Conservation (phyloP, 2,797 vertebrate species). For the Tangara arthus region DNA sequence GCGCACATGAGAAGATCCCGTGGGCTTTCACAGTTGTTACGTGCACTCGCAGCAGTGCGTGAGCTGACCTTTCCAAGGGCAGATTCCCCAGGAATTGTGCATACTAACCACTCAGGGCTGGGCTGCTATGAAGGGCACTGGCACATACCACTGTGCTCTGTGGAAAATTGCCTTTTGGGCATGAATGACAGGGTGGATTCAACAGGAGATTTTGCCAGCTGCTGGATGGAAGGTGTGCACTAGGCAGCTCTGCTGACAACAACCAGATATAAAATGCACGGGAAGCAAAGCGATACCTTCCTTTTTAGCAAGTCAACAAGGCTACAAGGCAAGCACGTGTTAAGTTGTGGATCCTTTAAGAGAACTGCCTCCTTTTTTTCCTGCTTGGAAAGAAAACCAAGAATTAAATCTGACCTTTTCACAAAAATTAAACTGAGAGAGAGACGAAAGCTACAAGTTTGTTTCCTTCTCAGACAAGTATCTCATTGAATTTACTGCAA, state of each 20-base stretch:
- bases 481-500: background rate
- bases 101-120: background rate
- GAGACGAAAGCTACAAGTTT: background rate
- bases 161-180: background rate
- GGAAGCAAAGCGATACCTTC: background rate
- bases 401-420: slow-evolving; percentile 24
- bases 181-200: rapidly evolving
- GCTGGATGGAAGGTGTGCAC: background rate
- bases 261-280: background rate
- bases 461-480: background rate
- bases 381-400: background rate
- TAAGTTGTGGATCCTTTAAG: background rate
- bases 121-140: background rate
- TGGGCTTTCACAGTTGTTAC: background rate
- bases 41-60: background rate
- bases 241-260: background rate
- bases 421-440: background rate
- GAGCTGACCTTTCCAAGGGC: slow-evolving; percentile 12
- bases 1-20: rapidly evolving
- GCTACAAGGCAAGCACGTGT: background rate
- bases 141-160: rapidly evolving
- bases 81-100: background rate
- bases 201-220: background rate
- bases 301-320: background rate
- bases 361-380: background rate